These are phyloP conservation scores for Listronotus oregonensis DNA, from an alignment of 1,140 invertebrate genomes.

Conservation along the genomic window DNA sequence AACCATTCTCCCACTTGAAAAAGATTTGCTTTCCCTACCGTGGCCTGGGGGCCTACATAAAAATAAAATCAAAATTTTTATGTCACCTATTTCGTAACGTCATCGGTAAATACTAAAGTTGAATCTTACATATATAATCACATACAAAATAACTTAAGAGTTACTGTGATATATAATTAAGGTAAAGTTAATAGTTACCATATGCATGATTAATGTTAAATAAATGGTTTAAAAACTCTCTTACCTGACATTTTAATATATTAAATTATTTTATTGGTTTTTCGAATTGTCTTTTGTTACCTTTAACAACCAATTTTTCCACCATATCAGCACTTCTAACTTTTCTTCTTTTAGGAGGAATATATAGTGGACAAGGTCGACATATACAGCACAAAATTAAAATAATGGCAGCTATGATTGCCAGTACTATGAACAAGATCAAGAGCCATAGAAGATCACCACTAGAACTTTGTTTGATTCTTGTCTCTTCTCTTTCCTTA, in stretches of 20 bases:
- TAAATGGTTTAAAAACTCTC: too few relatives aligned
- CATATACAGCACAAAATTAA: constrained; percentile 80
- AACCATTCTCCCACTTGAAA: constrained; percentile 74
- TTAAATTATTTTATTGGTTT: too few relatives aligned
- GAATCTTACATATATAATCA: too few relatives aligned
- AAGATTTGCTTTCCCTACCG: constrained; percentile 69
- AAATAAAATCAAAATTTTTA: too few relatives aligned
- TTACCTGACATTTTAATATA: too few relatives aligned
- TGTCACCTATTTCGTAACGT: too few relatives aligned
- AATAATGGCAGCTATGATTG: constrained; percentile 71
- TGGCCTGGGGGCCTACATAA: too few relatives aligned
- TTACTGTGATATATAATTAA: too few relatives aligned
- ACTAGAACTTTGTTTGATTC: constrained; percentile 38
- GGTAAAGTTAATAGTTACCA: too few relatives aligned
- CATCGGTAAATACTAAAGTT: too few relatives aligned
- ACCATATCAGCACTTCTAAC: constrained; percentile 42
- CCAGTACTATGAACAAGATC: constrained; percentile 72
- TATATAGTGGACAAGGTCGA: constrained; percentile 79
- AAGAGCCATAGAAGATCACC: constrained; percentile 71
- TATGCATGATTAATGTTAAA: too few relatives aligned
- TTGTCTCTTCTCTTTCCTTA: constrained; percentile 34
- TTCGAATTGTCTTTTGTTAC: constrained; percentile 6
- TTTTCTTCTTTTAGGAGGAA: constrained; percentile 64
- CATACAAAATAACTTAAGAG: too few relatives aligned
- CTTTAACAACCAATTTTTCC: constrained; percentile 38